These are phyloP conservation scores for Stegodyphus mimosarum DNA, from an alignment of 1,140 invertebrate species.

Conservation along the genomic window DNA sequence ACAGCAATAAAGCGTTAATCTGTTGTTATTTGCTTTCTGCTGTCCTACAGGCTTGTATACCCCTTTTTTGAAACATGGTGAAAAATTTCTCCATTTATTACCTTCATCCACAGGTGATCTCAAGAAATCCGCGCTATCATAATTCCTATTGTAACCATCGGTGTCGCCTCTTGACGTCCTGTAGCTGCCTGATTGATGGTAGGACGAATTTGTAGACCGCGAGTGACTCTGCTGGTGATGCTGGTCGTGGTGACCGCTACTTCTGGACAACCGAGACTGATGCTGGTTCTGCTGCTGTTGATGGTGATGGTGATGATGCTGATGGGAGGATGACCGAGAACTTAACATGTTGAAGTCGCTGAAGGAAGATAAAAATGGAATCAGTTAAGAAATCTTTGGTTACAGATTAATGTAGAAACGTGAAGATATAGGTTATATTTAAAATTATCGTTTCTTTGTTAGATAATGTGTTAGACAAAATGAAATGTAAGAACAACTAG, in stretches of 20 bases:
- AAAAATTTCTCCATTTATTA: background rate
- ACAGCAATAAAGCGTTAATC: too few relatives aligned
- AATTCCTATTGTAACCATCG: conserved; percentile 31
- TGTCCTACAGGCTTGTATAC: background rate
- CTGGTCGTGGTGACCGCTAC: background rate
- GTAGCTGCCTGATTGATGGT: conserved; percentile 13
- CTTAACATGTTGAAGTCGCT: conserved; percentile 59
- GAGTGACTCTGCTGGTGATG: background rate
- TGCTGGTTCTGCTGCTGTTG: conserved; percentile 15
- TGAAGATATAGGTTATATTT: too few relatives aligned
- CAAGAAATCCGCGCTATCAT: conserved; percentile 25
- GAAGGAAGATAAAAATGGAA: background rate
- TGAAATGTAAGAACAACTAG: too few relatives aligned
- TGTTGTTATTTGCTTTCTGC: too few relatives aligned
- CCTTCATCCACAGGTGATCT: conserved; percentile 30
- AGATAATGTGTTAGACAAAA: too few relatives aligned
- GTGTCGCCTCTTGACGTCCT: conserved; percentile 21
- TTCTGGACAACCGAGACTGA: conserved; percentile 2
- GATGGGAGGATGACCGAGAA: conserved; percentile 41
- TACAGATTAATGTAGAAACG: too few relatives aligned
- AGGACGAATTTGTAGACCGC: background rate
- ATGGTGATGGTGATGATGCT: conserved; percentile 32
- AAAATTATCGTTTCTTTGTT: too few relatives aligned
- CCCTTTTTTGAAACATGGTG: background rate
- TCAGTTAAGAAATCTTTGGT: background rate